Base-by-base conservation (phyloP, 1,140 invertebrate genomes). In the Diorhabda carinulata region DNA sequence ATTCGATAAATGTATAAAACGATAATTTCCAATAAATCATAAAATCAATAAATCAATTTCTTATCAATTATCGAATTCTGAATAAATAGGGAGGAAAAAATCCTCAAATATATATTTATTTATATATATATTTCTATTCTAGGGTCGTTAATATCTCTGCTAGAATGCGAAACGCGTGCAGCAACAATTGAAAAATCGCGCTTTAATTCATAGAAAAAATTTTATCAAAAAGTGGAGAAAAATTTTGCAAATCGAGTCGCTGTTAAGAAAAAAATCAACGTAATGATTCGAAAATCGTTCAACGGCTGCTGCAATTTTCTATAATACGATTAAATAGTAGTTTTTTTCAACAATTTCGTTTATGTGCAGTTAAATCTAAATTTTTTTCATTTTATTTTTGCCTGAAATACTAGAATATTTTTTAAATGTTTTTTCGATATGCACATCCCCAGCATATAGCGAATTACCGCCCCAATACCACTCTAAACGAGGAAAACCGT, bases 61-160 rank as follows among this genome's bases (percentile, higher is more conserved):
- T 8, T 52, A 52, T 8, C 6, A 8, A 52, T 8, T 52, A 52
- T n/a, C 47, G 47, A 3, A 8, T 52, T 52, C 6, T 52, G n/a
- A 52, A 52, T 52, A 2, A 52, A 52, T n/a, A 52, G 6, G n/a
- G 47, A 52, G 47, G n/a, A 25, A 25, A 8, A 52, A 52, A 52
- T 52, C 4, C 47, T 52, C n/a, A 52, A 25, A 52, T n/a, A 52
- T n/a, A 52, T 8, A 52, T 25, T 25, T 25, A 25, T 25, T 25
- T 25, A 52, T 52, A 52, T 52, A 52, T 52, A 52, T 52, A 8
- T n/a, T 52, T 52, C 47, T 52, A 52, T 8, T 52, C 47, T 52
- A 52, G 47, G 47, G 47, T 52, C 47, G n/a, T 52, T 52, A 52
- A 52, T 52, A 52, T 52, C 47, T 52, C 47, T 52, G 47, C 47